phyloP scores from a whole-genome alignment of 2,797 vertebrate genomes.

The Sparus aurata region DNA sequence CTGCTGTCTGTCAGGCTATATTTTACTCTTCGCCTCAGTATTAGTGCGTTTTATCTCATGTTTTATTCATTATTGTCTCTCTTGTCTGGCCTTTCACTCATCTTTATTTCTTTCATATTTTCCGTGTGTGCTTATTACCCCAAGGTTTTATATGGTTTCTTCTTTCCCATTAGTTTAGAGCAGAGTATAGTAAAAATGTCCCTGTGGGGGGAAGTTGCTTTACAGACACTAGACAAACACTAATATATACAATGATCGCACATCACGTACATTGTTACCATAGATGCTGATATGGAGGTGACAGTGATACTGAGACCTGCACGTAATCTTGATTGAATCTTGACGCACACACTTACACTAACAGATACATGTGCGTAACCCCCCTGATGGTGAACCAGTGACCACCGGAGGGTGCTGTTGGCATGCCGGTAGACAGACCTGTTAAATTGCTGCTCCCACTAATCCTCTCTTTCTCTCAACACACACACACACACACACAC shows the following conservation, averaged over 20 bases:
- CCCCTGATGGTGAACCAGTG: neutral
- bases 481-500: conserved; percentile 10
- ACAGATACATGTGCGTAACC: neutral
- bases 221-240: too few species aligned
- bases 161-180: neutral
- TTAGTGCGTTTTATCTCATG: neutral
- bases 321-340: neutral
- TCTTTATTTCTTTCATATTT: neutral
- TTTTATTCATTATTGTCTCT: neutral
- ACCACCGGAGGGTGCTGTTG: conserved; percentile 70
- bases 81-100: neutral
- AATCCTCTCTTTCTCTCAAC: conserved; percentile 40
- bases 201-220: too few species aligned
- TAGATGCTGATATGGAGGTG: too few species aligned
- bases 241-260: too few species aligned
- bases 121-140: neutral
- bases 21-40: neutral
- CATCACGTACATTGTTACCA: too few species aligned
- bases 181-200: too few species aligned
- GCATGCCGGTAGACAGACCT: conserved; percentile 27
- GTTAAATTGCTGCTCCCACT: conserved; percentile 44
- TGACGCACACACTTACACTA: neutral
- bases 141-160: neutral
- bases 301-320: neutral
- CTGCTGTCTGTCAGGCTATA: conserved; percentile 4